Base-by-base conservation (phyloP, 2,797 vertebrate species). In the Danionella dracula region DNA sequence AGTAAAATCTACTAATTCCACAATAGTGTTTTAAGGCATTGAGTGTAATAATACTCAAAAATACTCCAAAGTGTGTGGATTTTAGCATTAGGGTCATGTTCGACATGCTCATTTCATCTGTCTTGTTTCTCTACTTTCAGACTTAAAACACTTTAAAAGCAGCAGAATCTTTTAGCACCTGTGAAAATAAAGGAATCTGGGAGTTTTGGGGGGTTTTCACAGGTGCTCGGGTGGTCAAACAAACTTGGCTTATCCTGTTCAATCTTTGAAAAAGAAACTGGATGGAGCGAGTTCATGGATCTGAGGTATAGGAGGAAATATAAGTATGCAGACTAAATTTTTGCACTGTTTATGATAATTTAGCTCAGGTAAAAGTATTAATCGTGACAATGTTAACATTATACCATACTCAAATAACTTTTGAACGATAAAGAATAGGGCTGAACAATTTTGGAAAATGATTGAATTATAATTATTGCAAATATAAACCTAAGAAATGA, bases 141-240 rank as follows among this genome's bases (percentile, higher is more conserved):
- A 66, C 40, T n/a, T n/a, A n/a, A n/a, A 41, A 56, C 55, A 10
- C n/a, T 20, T 85, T 82, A 84, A 81, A 80, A 76, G 56, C 56
- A 70, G 78, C 75, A 85, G 81, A 79, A 68, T 70, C 73, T 75
- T 82, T 81, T 71, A 76, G 85, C 87, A 92, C 86, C 87, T 91
- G 88, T 84, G 83, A 76, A 91, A 92, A 91, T 87, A 92, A 82
- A 78, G 61, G 15, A 7, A 12, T 27, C 19, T 31, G 17, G n/a
- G 29, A 29, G 13, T 17, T 35, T 27, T 31, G 17, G n/a, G 29
- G 35, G 13, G 17, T 35, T 37, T 53, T 41, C 56, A 54, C 21
- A 29, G 58, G 48, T 46, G 49, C 38, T 46, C 12, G 8, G 44
- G 42, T 10, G 16, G 17, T 40, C 54, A 44, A 53, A 64, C 41